Evolutionary conservation across 2,797 vertebrate genomes (phyloP).

Genomic region (Characodon lateralis): DNA sequence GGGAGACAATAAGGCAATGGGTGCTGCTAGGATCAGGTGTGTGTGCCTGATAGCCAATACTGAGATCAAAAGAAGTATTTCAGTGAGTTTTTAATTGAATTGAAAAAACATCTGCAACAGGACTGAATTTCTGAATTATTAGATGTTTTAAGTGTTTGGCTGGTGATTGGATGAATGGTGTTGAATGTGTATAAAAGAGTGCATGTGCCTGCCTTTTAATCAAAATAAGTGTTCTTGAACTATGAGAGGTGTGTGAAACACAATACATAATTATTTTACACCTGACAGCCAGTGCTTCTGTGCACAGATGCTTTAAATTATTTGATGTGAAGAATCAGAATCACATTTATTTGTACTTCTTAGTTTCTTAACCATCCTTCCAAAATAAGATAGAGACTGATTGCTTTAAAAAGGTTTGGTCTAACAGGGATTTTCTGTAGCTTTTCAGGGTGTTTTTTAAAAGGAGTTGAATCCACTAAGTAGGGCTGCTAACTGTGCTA

Average conservation of each 20-base stretch:
- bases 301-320: constrained; percentile 43
- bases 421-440: constrained; percentile 47
- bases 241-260: constrained; percentile 63
- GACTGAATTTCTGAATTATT: constrained; percentile 39
- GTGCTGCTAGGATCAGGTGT: constrained; percentile 76
- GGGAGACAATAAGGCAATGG: constrained; percentile 61
- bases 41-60: constrained; percentile 72
- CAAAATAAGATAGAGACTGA: constrained; percentile 5
- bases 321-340: constrained; percentile 66
- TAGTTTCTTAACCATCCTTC: constrained; percentile 36
- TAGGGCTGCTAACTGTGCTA: constrained; percentile 48
- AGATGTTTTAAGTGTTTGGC: constrained; percentile 53
- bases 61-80: constrained; percentile 74
- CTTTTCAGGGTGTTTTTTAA: constrained; percentile 52
- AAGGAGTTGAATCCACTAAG: constrained; percentile 54
- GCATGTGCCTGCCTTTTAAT: constrained; percentile 62
- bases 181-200: constrained; percentile 40
- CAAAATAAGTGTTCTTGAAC: constrained; percentile 55
- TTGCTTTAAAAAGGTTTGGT: constrained; percentile 53
- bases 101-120: constrained; percentile 46
- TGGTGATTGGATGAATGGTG: constrained; percentile 30
- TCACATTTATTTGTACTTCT: not conserved
- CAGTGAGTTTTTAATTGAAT: constrained; percentile 70
- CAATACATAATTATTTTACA: constrained; percentile 34
- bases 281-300: constrained; percentile 45